Conservation (phyloP, 2,797 vertebrate species). For the Sebastes kiyomatsui region DNA sequence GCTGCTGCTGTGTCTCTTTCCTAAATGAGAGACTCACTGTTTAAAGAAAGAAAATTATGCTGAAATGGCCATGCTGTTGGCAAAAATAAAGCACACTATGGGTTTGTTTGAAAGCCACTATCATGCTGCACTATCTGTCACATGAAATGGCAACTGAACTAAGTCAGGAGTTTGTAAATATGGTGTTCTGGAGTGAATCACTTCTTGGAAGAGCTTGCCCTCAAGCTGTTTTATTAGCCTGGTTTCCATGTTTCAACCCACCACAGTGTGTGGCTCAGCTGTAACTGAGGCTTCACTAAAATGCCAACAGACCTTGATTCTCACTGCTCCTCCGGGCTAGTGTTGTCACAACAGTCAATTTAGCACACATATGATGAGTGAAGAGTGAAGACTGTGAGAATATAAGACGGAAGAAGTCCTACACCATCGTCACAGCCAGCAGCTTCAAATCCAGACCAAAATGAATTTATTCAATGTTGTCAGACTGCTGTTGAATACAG, state of each 20-base stretch:
- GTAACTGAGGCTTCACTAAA: neutral
- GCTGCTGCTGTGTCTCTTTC: neutral
- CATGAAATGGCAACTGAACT: neutral
- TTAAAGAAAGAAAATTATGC: conserved; percentile 7
- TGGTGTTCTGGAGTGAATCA: neutral
- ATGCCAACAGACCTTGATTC: neutral
- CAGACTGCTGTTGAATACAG: neutral
- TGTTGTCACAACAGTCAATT: neutral
- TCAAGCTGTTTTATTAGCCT: conserved; percentile 21
- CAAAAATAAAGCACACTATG: conserved; percentile 13
- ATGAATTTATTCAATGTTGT: neutral
- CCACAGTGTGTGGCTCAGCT: neutral
- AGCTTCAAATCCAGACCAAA: neutral
- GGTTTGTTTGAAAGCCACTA: neutral
- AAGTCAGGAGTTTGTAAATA: neutral
- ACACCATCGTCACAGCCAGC: neutral
- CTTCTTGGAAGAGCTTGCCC: neutral
- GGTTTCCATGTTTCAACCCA: conserved; percentile 8
- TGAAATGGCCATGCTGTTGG: neutral
- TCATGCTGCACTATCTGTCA: neutral
- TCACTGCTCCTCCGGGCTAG: neutral
- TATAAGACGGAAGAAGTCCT: neutral
- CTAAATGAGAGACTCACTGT: conserved; percentile 16
- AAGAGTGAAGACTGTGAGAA: neutral
- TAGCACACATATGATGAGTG: neutral